Evolutionary conservation across 2,888 invertebrate species (phyloP).

Genomic region (Alloscopus bannaensis): DNA sequence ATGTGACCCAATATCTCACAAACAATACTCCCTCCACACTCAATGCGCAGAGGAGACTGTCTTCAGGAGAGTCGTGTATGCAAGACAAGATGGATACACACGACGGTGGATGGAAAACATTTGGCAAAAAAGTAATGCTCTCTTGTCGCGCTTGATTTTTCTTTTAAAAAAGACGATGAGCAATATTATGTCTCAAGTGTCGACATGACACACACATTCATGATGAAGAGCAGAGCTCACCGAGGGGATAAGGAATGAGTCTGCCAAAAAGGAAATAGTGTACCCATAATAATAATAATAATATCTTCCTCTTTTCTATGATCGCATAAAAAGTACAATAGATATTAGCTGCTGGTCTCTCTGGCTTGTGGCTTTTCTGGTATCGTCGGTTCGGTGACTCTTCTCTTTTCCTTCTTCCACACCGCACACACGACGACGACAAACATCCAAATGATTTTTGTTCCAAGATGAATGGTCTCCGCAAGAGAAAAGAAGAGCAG

Average conservation of each 20-base stretch:
- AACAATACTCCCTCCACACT: too few species aligned
- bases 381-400: not conserved
- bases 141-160: not conserved
- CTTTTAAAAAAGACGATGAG: slow-evolving; percentile 2
- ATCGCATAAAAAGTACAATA: too few species aligned
- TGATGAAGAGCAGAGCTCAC: not conserved
- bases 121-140: not conserved
- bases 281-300: too few species aligned
- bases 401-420: too few species aligned
- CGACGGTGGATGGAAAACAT: too few species aligned
- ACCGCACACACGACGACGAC: slow-evolving; percentile 7
- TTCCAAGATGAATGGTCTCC: slow-evolving; percentile 54
- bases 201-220: slow-evolving; percentile 9
- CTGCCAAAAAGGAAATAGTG: too few species aligned
- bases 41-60: too few species aligned
- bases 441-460: slow-evolving; percentile 55
- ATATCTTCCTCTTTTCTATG: too few species aligned
- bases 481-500: slow-evolving; percentile 49
- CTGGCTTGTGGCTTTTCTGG: too few species aligned
- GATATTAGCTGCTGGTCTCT: not conserved
- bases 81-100: too few species aligned
- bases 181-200: slow-evolving; percentile 25
- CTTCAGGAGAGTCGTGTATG: too few species aligned
- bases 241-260: too few species aligned
- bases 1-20: slow-evolving; percentile 25